phyloP scores from a whole-genome alignment of 2,888 invertebrate species.

The Acleris cristana region DNA sequence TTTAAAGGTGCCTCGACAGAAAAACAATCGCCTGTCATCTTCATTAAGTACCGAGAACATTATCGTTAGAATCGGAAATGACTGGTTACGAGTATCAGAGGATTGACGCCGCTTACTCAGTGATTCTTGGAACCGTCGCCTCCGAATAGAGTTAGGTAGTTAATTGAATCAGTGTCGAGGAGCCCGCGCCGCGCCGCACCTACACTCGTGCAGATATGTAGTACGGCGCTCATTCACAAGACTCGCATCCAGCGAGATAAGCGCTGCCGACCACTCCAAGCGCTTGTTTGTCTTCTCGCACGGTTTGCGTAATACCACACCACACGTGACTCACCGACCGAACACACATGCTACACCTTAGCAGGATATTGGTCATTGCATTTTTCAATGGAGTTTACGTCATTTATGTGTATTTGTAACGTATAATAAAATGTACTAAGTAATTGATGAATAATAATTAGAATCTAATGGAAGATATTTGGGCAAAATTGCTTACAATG shows the following conservation, averaged over 20 bases:
- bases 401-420: conserved; percentile 45
- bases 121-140: conserved; percentile 51
- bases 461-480: not conserved
- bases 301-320: conserved; percentile 55
- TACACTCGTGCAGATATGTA: conserved; percentile 51
- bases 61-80: conserved; percentile 62
- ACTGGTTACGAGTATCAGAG: conserved; percentile 45
- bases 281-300: conserved; percentile 55
- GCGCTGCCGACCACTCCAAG: conserved; percentile 45
- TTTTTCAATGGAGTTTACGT: conserved; percentile 53
- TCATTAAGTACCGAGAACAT: conserved; percentile 5
- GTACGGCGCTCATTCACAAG: conserved; percentile 73
- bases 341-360: conserved; percentile 37
- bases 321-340: conserved; percentile 37
- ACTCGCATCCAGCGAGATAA: conserved; percentile 59
- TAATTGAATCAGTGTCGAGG: conserved; percentile 51
- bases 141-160: conserved; percentile 53
- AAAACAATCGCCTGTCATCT: conserved; percentile 10
- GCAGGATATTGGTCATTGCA: conserved; percentile 45
- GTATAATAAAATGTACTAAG: conserved; percentile 5
- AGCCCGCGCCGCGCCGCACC: conserved; percentile 42
- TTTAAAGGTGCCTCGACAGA: not conserved
- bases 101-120: conserved; percentile 47
- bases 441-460: not conserved
- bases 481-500: no score